phyloP scores from a whole-genome alignment of 2,797 vertebrate species.

The Pantherophis vulpinus region DNA sequence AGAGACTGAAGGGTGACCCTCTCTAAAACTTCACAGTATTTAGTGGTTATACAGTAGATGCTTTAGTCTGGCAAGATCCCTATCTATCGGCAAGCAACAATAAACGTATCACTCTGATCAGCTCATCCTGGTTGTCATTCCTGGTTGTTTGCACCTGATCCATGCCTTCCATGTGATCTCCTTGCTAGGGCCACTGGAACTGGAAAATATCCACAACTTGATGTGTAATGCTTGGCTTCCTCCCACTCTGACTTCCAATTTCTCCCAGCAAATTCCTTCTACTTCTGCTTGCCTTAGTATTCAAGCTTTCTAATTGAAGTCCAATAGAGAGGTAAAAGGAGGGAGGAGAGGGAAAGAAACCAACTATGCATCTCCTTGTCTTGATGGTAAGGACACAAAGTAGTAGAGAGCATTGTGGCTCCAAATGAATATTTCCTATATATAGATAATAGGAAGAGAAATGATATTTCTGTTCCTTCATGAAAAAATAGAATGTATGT shows the following conservation, averaged over 20 bases:
- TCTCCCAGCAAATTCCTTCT: neutral
- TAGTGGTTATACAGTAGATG: neutral
- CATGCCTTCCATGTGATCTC: neutral
- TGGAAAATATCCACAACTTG: neutral
- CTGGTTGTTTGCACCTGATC: neutral
- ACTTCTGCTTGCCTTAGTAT: neutral
- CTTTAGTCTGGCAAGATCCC: neutral
- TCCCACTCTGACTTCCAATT: neutral
- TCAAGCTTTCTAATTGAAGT: neutral
- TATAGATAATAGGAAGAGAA: neutral
- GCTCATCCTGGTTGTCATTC: neutral
- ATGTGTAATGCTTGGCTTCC: neutral
- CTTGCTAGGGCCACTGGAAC: neutral
- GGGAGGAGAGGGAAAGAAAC: neutral
- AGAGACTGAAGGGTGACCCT: neutral
- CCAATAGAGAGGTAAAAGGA: neutral
- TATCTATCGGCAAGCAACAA: neutral
- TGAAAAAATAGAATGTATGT: neutral
- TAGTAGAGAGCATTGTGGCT: neutral
- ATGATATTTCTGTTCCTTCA: neutral
- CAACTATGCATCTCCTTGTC: neutral
- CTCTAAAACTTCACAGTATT: neutral
- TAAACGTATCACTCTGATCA: neutral
- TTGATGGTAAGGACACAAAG: neutral
- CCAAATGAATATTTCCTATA: neutral